Evolutionary conservation across 2,797 vertebrate species (phyloP), one percentile per base, ranked within the genome.

Genomic region (Channa striata): DNA sequence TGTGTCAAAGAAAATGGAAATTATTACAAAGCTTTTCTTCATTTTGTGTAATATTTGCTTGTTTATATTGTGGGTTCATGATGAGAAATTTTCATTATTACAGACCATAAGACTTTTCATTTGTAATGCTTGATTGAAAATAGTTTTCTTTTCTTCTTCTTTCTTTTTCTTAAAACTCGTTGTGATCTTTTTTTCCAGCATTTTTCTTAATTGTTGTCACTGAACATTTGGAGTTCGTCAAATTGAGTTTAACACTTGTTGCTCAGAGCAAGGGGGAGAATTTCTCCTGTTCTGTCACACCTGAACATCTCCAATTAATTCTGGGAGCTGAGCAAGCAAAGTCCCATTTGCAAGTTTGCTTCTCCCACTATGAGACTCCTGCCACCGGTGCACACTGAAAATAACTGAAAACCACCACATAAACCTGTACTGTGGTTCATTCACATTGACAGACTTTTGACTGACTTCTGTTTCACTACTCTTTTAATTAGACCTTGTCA

Each of bases 291-390:
- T 34, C 23, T 74, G 63, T 62, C 59, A 68, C 54, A 60, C 66
- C 37, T 56, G 30, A 43, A 53, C 54, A 40, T 75, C 17, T 54
- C 19, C 48, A 75, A 63, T 69, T 78, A 78, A 19, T 60, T 47
- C 36, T 44, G 49, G 11, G 62, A 63, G 49, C 50, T 65, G 75
- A 81, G 51, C 33, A 59, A 72, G 61, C 68, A 49, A 39, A 67
- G 11, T 54, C 37, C 59, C 12, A 39, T 69, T 66, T 78, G 39
- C 44, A 67, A 53, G 36, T 74, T 68, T 49, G 12, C n/a, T 54
- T 40, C 60, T 56, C n/a, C 49, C 23, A 37, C 44, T 30, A 10
- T 70, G 39, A 63, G 6, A 43, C 59, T 8, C 8, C 17, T 59
- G 48, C 56, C 51, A 50, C 43, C 16, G 10, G 12, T 36, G 23